Conservation (phyloP, 2,888 invertebrate species). For the Prenolepis imparis region DNA sequence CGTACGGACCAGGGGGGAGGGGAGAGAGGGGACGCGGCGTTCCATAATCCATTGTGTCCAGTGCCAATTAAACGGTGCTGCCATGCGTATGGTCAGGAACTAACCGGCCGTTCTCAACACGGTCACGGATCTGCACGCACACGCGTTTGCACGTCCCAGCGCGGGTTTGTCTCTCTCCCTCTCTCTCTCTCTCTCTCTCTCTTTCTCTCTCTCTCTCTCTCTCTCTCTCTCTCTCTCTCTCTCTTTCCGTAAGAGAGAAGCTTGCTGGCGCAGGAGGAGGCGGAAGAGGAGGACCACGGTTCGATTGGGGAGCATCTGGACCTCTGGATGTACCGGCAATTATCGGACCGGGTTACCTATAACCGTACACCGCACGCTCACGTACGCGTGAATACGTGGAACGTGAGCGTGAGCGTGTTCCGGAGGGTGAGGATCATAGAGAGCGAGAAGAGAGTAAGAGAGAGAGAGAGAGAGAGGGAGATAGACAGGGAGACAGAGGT, state of each 20-base stretch:
- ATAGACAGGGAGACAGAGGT: neutral
- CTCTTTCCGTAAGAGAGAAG: conserved; percentile 10
- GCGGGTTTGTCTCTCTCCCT: conserved; percentile 34
- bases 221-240: conserved; percentile 30
- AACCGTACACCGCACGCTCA: conserved; percentile 69
- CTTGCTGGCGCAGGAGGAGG: conserved; percentile 54
- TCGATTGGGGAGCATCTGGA: conserved; percentile 86
- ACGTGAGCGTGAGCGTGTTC: conserved; percentile 13
- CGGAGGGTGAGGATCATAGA: conserved; percentile 18
- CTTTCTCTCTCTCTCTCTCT: too few relatives aligned
- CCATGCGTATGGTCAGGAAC: conserved; percentile 85
- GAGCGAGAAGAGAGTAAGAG: neutral
- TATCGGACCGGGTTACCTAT: conserved; percentile 82
- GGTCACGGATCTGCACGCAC: conserved; percentile 78
- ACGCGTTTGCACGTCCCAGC: conserved; percentile 62
- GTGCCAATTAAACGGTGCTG: conserved; percentile 86
- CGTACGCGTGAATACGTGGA: conserved; percentile 41
- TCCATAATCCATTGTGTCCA: conserved; percentile 86
- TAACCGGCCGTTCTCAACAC: conserved; percentile 85
- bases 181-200: neutral
- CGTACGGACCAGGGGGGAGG: conserved; percentile 42
- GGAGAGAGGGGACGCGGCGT: conserved; percentile 71
- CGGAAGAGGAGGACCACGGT: conserved; percentile 78
- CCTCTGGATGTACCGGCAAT: conserved; percentile 84
- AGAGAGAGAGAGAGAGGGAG: conserved; percentile 19